Conservation (phyloP, 2,113 vertebrate genomes). For the Ictidomys tridecemlineatus region DNA sequence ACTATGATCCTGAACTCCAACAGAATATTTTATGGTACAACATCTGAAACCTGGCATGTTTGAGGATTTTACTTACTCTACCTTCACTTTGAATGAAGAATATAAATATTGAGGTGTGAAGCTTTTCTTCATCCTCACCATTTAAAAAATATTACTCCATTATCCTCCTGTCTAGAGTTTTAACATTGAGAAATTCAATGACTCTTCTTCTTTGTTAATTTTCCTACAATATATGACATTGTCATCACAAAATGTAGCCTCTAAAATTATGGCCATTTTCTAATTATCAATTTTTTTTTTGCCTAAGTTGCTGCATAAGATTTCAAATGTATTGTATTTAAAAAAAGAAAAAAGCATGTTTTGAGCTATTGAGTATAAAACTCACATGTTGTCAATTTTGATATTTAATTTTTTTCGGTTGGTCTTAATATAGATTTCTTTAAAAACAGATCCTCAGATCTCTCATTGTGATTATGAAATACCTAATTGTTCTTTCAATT, state of each 20-base stretch:
- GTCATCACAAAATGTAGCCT: not conserved
- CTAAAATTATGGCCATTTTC: not conserved
- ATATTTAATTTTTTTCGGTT: not conserved
- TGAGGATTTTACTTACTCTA: slow-evolving; percentile 55
- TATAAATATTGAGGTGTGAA: slow-evolving; percentile 62
- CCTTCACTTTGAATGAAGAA: slow-evolving; percentile 54
- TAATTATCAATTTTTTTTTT: slow-evolving; percentile 29
- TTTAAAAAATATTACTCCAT: slow-evolving; percentile 69
- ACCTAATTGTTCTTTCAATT: not conserved
- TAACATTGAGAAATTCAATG: slow-evolving; percentile 19
- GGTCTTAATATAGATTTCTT: not conserved
- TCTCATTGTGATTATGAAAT: not conserved
- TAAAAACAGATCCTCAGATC: not conserved
- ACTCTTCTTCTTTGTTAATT: slow-evolving; percentile 54
- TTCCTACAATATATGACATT: slow-evolving; percentile 19
- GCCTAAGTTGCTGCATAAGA: not conserved
- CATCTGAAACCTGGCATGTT: slow-evolving; percentile 4
- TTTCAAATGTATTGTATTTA: not conserved
- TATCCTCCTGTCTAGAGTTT: slow-evolving; percentile 54
- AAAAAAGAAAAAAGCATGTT: not conserved
- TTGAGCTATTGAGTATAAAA: not conserved
- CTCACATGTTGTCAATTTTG: not conserved
- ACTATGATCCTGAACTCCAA: not conserved
- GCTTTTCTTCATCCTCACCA: not conserved
- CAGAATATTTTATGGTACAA: slow-evolving; percentile 30